phyloP scores from a whole-genome alignment of 2,113 vertebrate genomes.

The Neomonachus schauinslandi region DNA sequence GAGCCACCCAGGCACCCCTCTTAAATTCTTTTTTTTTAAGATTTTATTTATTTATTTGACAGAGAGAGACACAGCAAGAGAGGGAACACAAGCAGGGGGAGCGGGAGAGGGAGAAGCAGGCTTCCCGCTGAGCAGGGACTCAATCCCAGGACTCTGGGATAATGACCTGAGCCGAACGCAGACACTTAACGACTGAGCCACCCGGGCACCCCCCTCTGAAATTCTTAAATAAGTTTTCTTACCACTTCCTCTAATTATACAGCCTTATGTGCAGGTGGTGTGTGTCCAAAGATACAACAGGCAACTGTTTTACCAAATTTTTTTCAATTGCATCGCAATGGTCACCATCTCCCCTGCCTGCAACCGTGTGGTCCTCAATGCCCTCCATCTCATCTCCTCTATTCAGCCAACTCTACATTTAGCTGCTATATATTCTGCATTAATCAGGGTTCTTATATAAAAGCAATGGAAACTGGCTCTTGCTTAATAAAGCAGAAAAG shows the following conservation, averaged over 20 bases:
- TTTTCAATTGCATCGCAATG: background rate
- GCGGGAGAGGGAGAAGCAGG: no score
- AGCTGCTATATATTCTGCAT: background rate
- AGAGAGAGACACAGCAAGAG: no score
- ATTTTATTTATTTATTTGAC: no score
- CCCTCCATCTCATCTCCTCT: background rate
- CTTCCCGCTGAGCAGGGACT: no score
- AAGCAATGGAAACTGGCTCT: background rate
- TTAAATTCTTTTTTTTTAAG: background rate
- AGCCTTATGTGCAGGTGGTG: background rate
- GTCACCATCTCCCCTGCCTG: background rate
- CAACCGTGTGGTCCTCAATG: background rate
- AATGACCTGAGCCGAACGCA: no score
- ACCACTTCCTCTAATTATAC: background rate
- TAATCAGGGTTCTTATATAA: background rate
- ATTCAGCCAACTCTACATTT: background rate
- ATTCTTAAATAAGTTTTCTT: background rate
- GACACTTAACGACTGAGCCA: no score
- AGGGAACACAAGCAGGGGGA: no score
- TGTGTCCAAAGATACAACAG: background rate
- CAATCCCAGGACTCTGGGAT: no score
- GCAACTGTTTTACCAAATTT: background rate
- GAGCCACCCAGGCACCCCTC: no score
- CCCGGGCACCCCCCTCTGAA: background rate
- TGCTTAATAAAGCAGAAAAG: slow-evolving; percentile 22